Conservation (phyloP, 2,113 vertebrate species). For the Anser cygnoides region DNA sequence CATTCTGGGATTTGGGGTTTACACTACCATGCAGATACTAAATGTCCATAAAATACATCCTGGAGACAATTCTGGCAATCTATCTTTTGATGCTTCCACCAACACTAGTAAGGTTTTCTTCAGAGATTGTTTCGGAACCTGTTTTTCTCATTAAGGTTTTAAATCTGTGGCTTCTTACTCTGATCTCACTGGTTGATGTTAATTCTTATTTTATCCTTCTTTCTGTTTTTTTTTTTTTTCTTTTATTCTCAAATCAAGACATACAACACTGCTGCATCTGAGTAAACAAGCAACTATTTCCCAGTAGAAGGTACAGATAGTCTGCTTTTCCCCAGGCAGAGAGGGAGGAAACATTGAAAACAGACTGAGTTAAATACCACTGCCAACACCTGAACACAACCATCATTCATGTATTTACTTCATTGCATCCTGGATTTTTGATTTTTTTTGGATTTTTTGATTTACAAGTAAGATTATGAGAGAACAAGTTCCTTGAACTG, state of each 20-base stretch:
- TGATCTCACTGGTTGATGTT: not conserved
- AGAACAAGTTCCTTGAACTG: not conserved
- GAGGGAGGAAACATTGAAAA: not conserved
- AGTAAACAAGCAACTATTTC: not conserved
- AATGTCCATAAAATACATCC: not conserved
- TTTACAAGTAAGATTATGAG: not conserved
- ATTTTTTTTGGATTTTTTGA: not conserved
- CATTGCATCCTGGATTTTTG: not conserved
- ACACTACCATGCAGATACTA: not conserved
- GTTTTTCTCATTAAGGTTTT: not conserved
- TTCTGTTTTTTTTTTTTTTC: not conserved
- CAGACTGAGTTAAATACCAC: not conserved
- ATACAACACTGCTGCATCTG: not conserved
- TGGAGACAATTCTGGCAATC: not conserved
- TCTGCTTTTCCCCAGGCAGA: not conserved
- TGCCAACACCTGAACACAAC: no score
- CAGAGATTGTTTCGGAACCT: not conserved
- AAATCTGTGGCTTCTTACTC: not conserved
- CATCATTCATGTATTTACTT: not conserved
- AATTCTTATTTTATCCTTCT: not conserved
- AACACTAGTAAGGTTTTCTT: not conserved
- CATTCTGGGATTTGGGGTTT: not conserved
- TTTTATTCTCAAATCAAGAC: not conserved
- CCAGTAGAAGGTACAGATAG: not conserved
- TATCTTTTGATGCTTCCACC: not conserved